These are phyloP conservation scores for Charina bottae DNA, from an alignment of 2,113 vertebrate species.

Conservation along the genomic window DNA sequence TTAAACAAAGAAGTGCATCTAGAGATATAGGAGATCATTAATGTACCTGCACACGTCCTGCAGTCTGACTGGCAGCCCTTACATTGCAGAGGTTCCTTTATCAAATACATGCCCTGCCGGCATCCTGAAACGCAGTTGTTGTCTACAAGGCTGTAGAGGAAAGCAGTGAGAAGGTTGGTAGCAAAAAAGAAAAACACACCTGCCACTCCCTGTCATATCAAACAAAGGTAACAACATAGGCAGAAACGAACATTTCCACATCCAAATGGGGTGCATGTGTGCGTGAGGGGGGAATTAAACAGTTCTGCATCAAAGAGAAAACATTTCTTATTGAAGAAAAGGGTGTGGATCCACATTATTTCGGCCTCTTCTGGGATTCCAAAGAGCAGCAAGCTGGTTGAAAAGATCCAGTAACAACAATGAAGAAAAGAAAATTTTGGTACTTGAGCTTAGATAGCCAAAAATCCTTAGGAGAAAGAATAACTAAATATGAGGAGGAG, in stretches of 20 bases:
- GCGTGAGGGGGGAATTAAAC: not conserved
- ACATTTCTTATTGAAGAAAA: not conserved
- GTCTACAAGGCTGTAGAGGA: constrained; percentile 79
- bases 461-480: not conserved
- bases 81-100: constrained; percentile 80
- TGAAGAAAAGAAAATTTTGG: not conserved
- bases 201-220: too few species aligned
- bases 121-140: constrained; percentile 87
- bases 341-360: not conserved
- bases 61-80: constrained; percentile 82
- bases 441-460: not conserved
- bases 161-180: not conserved
- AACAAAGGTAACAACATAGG: not conserved
- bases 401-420: not conserved
- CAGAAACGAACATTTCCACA: not conserved
- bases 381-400: not conserved
- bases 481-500: not conserved
- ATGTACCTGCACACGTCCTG: constrained; percentile 81
- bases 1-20: too few species aligned
- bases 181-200: not conserved
- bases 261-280: not conserved
- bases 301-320: not conserved
- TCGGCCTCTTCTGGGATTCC: not conserved
- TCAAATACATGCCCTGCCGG: constrained; percentile 82
- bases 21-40: rapidly evolving